phyloP scores from a whole-genome alignment of 2,113 vertebrate species.

The Nesogale talazaci region DNA sequence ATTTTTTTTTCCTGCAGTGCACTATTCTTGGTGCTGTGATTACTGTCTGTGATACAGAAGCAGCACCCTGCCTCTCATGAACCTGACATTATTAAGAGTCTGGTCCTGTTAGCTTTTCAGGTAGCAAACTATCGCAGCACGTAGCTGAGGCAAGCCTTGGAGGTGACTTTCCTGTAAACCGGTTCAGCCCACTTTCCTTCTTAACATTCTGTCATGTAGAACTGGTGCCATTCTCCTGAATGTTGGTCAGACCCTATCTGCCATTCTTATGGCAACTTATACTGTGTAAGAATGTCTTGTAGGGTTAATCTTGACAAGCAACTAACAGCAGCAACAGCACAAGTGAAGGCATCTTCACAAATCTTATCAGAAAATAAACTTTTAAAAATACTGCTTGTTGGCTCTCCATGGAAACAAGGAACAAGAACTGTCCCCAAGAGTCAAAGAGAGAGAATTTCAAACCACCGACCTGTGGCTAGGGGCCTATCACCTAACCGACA shows the following conservation, averaged over 20 bases:
- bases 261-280: not conserved
- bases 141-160: not conserved
- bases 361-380: not conserved
- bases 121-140: not conserved
- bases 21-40: not conserved
- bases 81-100: not conserved
- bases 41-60: not conserved
- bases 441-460: too few relatives aligned
- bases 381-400: not conserved
- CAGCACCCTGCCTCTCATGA: not conserved
- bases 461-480: too few relatives aligned
- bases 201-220: not conserved
- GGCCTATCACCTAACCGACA: too few relatives aligned
- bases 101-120: not conserved
- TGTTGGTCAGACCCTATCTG: not conserved
- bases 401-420: not conserved
- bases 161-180: not conserved
- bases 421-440: too few relatives aligned
- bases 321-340: not conserved
- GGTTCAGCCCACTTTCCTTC: not conserved
- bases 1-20: not conserved
- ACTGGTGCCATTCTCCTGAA: not conserved
- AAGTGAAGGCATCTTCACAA: not conserved
- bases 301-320: not conserved
- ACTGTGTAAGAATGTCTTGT: slow-evolving; percentile 4